Base-by-base conservation (phyloP, 1,140 invertebrate genomes). In the Macrosteles quadrilineatus region DNA sequence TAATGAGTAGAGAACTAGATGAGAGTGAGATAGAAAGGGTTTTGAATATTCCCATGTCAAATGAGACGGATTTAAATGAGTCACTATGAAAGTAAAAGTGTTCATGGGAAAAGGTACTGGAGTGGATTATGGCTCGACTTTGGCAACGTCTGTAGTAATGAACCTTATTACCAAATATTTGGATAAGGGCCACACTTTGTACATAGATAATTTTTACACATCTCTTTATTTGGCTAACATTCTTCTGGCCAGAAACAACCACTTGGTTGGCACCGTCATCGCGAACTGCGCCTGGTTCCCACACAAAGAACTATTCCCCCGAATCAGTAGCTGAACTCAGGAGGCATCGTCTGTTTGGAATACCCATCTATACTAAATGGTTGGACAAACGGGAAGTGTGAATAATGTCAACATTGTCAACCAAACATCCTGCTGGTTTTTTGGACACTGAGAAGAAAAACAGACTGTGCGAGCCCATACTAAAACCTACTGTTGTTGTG, bases 161-260 rank as follows among this genome's bases (percentile, higher is more conserved):
- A 59, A 72, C 11, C 36, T 77, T 25, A 68, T 74, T 36, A 50
- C 70, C 19, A 64, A 36, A 32, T 67, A 73, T 29, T 53, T 75
- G 45, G 57, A 73, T 11, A 66, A 73, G 55, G 71, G 68, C 12
- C 76, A 76, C 57, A 50, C 70, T 9, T 27, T 78, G 1, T 75
- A 71, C 29, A 73, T 72, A 6, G 75, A 78, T 68, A 78, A 78
- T 67, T 77, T 63, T 30, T 78, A 77, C 40, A 76, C 73, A 4
- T 70, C 65, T 50, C 71, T 74, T 17, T 29, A 31, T 9, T 64
- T 79, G 0, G 72, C 67, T n/a, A 47, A 75, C 11, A 65, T 71
- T 19, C 47, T 27, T 31, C 21, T 68, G n/a, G 11, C 59, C 0
- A 64, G 68, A 21, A 71, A 73, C 2, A 76, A 72, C 1, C 69